Conservation (phyloP, 2,113 vertebrate species). For the Tricholaema leucomelas region DNA sequence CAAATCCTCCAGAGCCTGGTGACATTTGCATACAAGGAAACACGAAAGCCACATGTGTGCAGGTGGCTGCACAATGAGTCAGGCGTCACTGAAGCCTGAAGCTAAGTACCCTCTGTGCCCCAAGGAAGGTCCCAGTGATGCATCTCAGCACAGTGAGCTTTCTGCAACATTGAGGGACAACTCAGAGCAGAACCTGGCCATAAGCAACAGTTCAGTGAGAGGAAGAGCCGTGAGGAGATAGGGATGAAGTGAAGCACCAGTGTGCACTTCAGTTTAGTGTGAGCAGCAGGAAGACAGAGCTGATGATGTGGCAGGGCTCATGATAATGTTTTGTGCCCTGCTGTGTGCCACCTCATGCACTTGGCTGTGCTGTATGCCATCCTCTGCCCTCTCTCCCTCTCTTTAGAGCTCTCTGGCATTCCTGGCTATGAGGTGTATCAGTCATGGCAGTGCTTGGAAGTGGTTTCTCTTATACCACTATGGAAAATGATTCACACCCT, state of each 20-base stretch:
- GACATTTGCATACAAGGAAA: not conserved
- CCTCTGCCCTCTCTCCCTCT: not conserved
- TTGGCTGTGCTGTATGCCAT: not conserved
- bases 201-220: accelerated
- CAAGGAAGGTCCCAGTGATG: accelerated
- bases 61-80: not conserved
- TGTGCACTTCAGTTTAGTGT: not conserved
- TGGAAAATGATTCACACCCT: not conserved
- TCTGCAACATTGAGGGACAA: not conserved
- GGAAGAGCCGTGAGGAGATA: not conserved
- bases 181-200: accelerated
- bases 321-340: not conserved
- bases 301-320: not conserved
- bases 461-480: not conserved
- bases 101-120: not conserved
- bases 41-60: not conserved
- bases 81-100: not conserved
- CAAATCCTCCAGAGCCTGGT: not conserved
- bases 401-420: not conserved
- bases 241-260: not conserved
- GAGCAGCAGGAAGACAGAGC: not conserved
- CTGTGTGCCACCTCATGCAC: not conserved
- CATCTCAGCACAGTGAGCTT: accelerated
- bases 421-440: not conserved
- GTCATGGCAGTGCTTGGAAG: not conserved